Base-by-base conservation (phyloP, 2,797 vertebrate species). In the Tapirus indicus region DNA sequence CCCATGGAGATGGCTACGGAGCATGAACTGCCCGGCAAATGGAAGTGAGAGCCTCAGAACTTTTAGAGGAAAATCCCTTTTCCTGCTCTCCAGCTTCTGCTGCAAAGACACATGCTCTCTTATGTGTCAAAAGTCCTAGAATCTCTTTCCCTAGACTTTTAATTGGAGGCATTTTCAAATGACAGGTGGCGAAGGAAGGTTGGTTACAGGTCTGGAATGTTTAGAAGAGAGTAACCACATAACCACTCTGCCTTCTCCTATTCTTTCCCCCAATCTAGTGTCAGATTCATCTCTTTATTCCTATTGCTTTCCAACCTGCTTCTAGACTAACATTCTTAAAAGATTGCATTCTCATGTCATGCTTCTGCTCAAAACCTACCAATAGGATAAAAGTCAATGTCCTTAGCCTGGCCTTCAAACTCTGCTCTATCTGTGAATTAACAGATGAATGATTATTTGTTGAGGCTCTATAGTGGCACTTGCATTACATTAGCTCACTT, bases 91-190 rank as follows among this genome's bases (percentile, higher is more conserved):
- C 16, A 54, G 52, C 23, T 62, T 80, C 41, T 54, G 66, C 47
- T 29, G 27, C 74, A 52, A 89, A 94, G 58, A 83, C 14, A 54
- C 0, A 58, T 66, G n/a, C 20, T 84, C 54, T 60, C 47, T 68
- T 85, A 44, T 35, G 0, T 80, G 29, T 35, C 35, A 47, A 64
- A 74, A 80, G 60, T 1, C 75, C 7, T 75, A 38, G 27, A 60
- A 47, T 80, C n/a, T 60, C 62, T 87, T 93, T 69, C 92, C 74
- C 54, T 95, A 80, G 52, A 12, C 18, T 87, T 80, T 92, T 69
- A 72, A 47, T 25, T 32, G 27, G 29, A 92, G 9, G 14, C 44
- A 68, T 78, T 92, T 72, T 88, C 29, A 92, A 94, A 49, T 69
- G 56, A 13, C 17, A 29, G 38, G 13, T 49, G 8, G 27, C 29